A percentile compares a stretch with the other conserved stretches of the same genome.
These are phyloP conservation scores for Drosophila ficusphila DNA, from an alignment of 1,140 invertebrate species.

Conservation along the genomic window DNA sequence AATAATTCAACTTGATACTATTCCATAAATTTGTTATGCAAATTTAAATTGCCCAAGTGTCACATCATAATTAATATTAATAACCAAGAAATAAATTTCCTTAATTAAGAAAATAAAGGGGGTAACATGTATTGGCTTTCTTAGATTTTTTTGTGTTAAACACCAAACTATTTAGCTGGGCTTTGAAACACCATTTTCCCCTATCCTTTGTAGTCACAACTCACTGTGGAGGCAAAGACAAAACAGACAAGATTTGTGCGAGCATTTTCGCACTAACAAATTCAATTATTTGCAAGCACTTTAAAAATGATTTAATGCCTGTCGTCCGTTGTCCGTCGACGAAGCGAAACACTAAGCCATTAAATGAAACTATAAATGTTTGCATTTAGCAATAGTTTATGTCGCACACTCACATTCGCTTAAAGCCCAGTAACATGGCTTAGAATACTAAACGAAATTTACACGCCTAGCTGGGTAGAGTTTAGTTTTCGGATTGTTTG, in stretches of 20 bases:
- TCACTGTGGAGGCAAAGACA: background rate
- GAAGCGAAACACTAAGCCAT: conserved; percentile 59
- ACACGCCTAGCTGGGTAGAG: conserved; percentile 46
- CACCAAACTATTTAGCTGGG: too few species aligned
- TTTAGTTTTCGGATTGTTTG: conserved; percentile 16
- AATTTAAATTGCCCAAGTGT: background rate
- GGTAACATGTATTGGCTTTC: too few species aligned
- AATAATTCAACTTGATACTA: background rate
- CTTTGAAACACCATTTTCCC: background rate
- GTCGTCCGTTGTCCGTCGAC: conserved; percentile 22
- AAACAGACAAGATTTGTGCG: conserved; percentile 24
- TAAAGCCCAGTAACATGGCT: conserved; percentile 24
- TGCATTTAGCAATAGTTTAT: conserved; percentile 67
- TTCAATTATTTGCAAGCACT: conserved; percentile 71
- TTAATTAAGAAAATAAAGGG: too few species aligned
- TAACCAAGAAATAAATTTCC: background rate
- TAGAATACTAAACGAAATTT: conserved; percentile 73
- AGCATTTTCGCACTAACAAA: conserved; percentile 58
- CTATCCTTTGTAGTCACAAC: background rate
- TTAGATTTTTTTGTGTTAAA: too few species aligned
- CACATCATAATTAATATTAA: conserved; percentile 18
- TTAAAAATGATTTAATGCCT: conserved; percentile 77
- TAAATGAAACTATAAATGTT: conserved; percentile 76
- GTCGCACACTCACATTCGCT: conserved; percentile 20
- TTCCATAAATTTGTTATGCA: background rate